These are phyloP conservation scores for Flabesymbios commensalis DNA, from an alignment of 2,888 invertebrate genomes.

Conservation along the genomic window DNA sequence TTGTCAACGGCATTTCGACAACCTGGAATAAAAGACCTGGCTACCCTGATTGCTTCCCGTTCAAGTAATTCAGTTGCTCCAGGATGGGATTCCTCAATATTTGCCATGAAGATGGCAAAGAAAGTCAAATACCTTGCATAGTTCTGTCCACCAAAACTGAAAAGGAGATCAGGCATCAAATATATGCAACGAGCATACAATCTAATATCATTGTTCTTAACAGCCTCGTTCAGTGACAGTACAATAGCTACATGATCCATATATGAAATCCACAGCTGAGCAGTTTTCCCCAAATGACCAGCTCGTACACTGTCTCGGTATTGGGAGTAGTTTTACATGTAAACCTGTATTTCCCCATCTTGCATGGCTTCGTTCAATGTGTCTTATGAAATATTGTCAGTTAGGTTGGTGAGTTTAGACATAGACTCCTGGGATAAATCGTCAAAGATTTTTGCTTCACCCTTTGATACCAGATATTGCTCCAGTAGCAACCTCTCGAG, in stretches of 20 bases:
- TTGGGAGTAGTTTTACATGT: background rate
- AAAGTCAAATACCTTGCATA: constrained; percentile 31
- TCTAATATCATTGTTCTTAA: too few relatives aligned
- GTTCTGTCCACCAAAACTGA: constrained; percentile 35
- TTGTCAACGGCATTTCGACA: constrained; percentile 17
- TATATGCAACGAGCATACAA: too few relatives aligned
- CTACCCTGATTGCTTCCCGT: constrained; percentile 30
- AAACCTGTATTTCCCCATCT: background rate
- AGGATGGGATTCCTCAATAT: constrained; percentile 32
- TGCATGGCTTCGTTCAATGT: background rate
- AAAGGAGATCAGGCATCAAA: constrained; percentile 31
- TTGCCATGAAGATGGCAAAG: constrained; percentile 25
- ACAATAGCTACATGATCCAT: constrained; percentile 29
- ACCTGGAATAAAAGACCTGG: constrained; percentile 27
- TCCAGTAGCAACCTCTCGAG: constrained; percentile 21
- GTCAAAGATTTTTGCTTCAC: background rate
- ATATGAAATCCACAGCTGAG: constrained; percentile 25
- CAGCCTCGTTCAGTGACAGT: too few relatives aligned
- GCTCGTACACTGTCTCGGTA: constrained; percentile 6
- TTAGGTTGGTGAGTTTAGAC: too few relatives aligned
- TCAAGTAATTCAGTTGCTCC: constrained; percentile 6
- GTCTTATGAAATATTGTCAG: background rate
- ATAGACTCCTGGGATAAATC: too few relatives aligned
- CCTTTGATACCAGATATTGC: background rate
- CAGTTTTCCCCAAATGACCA: constrained; percentile 21